Conservation (phyloP, 1,140 invertebrate genomes). For the Steinernema feltiae region DNA sequence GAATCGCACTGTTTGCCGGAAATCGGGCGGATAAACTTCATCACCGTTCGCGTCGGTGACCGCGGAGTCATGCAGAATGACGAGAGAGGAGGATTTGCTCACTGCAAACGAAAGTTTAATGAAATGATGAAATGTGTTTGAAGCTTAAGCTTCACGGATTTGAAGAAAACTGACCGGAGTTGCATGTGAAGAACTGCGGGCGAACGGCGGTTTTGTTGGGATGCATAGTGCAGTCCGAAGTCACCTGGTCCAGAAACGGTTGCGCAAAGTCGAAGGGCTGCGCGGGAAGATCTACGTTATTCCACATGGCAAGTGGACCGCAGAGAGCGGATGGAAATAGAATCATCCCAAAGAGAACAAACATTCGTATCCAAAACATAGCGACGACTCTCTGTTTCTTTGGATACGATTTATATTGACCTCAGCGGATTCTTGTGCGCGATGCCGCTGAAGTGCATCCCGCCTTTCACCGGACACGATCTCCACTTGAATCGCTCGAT, state of each 20-base stretch:
- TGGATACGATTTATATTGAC: no score
- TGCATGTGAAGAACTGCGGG: not conserved
- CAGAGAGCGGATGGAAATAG: no score
- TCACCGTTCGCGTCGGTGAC: constrained; percentile 30
- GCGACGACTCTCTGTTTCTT: no score
- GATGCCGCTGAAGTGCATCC: not conserved
- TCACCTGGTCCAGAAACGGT: not conserved
- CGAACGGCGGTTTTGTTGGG: not conserved
- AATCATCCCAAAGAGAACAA: no score
- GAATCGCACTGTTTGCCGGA: constrained; percentile 21
- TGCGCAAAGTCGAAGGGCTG: not conserved
- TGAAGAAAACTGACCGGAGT: not conserved
- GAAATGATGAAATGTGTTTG: no score
- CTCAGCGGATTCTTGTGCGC: no score
- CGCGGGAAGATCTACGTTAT: no score
- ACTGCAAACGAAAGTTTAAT: no score
- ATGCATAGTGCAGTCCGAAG: not conserved
- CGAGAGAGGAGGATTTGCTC: no score
- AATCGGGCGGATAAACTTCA: constrained; percentile 24
- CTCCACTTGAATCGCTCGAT: not conserved
- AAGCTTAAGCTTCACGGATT: not conserved
- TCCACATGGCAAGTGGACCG: no score
- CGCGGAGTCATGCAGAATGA: constrained; percentile 27
- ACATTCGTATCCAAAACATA: no score
- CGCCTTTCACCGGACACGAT: not conserved